Evolutionary conservation across 2,797 vertebrate species (phyloP).

Genomic region (Ciconia nigra): DNA sequence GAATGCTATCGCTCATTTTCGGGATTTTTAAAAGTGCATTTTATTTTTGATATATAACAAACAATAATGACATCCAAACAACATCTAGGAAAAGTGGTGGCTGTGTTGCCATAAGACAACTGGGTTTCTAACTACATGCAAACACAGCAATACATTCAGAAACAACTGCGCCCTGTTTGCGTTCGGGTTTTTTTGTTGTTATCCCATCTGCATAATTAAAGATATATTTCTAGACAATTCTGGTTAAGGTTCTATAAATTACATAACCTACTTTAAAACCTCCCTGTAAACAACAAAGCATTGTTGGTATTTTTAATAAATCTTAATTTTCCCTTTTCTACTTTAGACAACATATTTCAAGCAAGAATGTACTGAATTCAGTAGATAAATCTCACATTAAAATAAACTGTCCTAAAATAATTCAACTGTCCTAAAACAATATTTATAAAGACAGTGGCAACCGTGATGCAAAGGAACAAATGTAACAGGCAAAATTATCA

Average conservation of each 20-base stretch:
- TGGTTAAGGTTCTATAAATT: not conserved
- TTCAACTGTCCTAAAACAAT: not conserved
- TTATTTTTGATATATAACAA: not conserved
- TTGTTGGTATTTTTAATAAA: not conserved
- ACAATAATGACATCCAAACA: not conserved
- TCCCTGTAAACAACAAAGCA: constrained; percentile 24
- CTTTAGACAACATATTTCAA: not conserved
- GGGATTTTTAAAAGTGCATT: not conserved
- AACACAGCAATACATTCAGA: not conserved
- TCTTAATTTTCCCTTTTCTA: not conserved
- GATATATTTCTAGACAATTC: constrained; percentile 11
- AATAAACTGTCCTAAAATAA: not conserved
- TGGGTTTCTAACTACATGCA: not conserved
- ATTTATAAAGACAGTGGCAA: not conserved
- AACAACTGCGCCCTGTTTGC: not conserved
- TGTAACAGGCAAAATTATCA: not conserved
- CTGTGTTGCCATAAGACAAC: not conserved
- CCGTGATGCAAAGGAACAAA: not conserved
- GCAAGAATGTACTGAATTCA: not conserved
- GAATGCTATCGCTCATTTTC: not conserved
- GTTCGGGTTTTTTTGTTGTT: not conserved
- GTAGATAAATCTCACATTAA: not conserved
- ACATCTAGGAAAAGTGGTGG: not conserved
- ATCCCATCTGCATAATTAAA: constrained; percentile 17
- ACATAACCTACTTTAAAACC: constrained; percentile 10